Evolutionary conservation across 1,140 invertebrate genomes (phyloP), one percentile per base, ranked within the genome.

Genomic region (Pemphigus obesinymphae): DNA sequence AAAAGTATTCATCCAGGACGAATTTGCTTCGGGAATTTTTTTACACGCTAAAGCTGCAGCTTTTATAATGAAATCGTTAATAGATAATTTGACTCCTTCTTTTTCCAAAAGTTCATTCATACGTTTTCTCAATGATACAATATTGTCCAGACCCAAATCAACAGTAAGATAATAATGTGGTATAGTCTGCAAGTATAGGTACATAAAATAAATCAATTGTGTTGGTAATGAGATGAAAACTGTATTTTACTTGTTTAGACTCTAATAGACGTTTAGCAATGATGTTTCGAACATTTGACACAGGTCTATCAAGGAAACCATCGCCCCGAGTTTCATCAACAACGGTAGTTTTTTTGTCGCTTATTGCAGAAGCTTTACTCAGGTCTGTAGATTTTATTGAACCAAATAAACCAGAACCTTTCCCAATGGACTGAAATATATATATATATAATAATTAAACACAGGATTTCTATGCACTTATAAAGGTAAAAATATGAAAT

Each of bases 1-100:
- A 85, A 93, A 92, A n/a, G 92, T 90, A 81, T 96, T 96, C 90
- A 97, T 91, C 97, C 98, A 99, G 26, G 96, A 92, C 20, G 95
- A 96, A 87, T 99, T 99, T 3, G 93, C 95, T 85, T 97, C 95
- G 1, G 98, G 98, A 73, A 99, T 94, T 87, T 94, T 94, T 86
- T 92, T 92, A 87, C 94, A 96, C 11, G 98, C 95, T 78, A 96
- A 89, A 4, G 97, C 96, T 23, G 95, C 91, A 2, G 96, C 97
- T 87, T 99, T 99, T 61, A 99, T 95, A 68, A 99, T 93, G 85
- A 99, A 98, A 87, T 99, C 98, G 87, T 99, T 99, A 0, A 99
- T 91, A 31, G 96, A 98, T 17, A 99, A 85, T 88, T 97, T 96
- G 20, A 92, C 86, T 73, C 93, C 92, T 29, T 96, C 90, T 85